Evolutionary conservation across 2,888 invertebrate species (phyloP).

Genomic region (Drosophila birchii): DNA sequence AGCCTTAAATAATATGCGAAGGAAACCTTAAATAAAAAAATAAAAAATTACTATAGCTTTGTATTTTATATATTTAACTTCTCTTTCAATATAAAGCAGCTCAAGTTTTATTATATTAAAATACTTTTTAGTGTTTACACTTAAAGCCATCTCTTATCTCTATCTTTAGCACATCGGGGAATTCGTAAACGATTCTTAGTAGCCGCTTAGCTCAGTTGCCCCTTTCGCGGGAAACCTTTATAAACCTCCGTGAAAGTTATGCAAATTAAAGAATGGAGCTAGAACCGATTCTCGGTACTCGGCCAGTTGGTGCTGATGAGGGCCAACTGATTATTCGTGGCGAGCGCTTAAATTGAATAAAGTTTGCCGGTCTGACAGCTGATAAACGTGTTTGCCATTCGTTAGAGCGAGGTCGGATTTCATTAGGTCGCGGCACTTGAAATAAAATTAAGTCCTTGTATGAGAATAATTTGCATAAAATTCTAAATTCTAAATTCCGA

Average conservation of each 20-base stretch:
- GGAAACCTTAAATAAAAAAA: not conserved
- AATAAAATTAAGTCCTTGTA: not conserved
- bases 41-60: not conserved
- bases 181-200: not conserved
- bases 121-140: not conserved
- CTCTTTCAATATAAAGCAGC: not conserved
- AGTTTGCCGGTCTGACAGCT: conserved; percentile 12
- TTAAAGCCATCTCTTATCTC: not conserved
- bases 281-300: conserved; percentile 15
- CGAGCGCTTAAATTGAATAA: conserved; percentile 22
- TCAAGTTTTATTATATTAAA: not conserved
- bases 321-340: conserved; percentile 28
- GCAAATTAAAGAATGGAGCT: conserved; percentile 22
- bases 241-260: conserved; percentile 12
- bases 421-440: conserved; percentile 3
- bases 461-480: not conserved
- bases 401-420: conserved; percentile 8
- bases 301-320: conserved; percentile 11
- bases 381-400: conserved; percentile 11
- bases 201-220: no score
- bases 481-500: no score
- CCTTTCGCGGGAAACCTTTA: not conserved
- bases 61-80: not conserved
- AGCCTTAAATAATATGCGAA: not conserved
- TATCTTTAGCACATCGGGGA: not conserved